A percentile compares a stretch with the other conserved stretches of the same genome.
Evolutionary conservation across 2,797 vertebrate genomes (phyloP).

Genomic region (Tachyglossus aculeatus): DNA sequence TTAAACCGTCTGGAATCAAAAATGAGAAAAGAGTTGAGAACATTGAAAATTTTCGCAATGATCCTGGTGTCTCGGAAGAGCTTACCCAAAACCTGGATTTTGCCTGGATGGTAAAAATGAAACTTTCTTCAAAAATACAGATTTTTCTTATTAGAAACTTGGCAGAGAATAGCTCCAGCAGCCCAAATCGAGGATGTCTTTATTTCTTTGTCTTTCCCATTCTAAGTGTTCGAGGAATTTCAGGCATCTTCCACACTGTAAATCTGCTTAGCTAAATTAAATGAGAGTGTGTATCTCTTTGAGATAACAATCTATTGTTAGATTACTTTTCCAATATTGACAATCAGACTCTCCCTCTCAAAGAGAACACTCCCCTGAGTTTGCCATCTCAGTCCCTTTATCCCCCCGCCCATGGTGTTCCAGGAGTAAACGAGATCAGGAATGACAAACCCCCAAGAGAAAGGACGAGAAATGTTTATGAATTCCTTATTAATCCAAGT

Average conservation of each 20-base stretch:
- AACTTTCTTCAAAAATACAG: constrained; percentile 31
- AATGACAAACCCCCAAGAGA: constrained; percentile 64
- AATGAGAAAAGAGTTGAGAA: neutral
- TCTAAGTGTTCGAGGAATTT: constrained; percentile 66
- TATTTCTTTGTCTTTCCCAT: constrained; percentile 51
- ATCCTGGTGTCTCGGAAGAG: neutral
- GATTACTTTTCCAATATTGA: constrained; percentile 77
- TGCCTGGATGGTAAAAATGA: constrained; percentile 36
- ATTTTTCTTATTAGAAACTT: constrained; percentile 61
- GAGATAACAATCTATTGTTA: constrained; percentile 70
- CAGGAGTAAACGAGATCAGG: constrained; percentile 67
- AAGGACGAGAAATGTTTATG: constrained; percentile 68
- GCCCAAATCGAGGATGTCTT: constrained; percentile 45
- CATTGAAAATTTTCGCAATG: neutral
- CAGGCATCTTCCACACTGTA: constrained; percentile 62
- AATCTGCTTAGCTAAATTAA: constrained; percentile 72
- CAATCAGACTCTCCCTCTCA: constrained; percentile 58
- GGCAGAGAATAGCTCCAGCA: constrained; percentile 48
- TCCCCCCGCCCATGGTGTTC: constrained; percentile 52
- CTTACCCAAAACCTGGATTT: neutral
- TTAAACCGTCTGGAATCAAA: no score
- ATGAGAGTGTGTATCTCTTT: constrained; percentile 70
- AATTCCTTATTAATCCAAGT: constrained; percentile 69
- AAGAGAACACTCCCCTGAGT: constrained; percentile 63
- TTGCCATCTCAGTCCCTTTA: constrained; percentile 65